These are phyloP conservation scores for Octomys mimax DNA, from an alignment of 2,797 vertebrate genomes.

Conservation along the genomic window DNA sequence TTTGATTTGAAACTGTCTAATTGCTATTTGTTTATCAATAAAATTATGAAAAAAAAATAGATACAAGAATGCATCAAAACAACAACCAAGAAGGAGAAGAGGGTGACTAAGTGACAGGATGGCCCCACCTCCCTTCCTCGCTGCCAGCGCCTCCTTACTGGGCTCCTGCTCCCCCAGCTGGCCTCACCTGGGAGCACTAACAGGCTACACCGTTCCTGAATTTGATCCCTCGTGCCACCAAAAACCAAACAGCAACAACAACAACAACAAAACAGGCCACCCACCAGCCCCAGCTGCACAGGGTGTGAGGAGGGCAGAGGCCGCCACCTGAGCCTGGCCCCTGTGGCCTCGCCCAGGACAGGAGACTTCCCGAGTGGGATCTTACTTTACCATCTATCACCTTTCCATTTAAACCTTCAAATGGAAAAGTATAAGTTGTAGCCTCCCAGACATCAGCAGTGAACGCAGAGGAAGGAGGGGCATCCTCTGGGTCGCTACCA, in stretches of 20 bases:
- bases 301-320: not conserved
- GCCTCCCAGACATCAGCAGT: not conserved
- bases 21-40: too few relatives aligned
- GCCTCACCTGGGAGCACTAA: not conserved
- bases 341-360: not conserved
- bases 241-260: too few relatives aligned
- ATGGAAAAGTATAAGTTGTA: not conserved
- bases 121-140: not conserved
- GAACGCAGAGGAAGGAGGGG: not conserved
- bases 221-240: too few relatives aligned
- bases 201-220: not conserved
- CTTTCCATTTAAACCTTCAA: conserved; percentile 23
- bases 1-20: too few relatives aligned
- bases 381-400: not conserved
- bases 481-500: not conserved
- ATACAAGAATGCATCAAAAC: not conserved
- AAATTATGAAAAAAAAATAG: not conserved
- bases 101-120: accelerated
- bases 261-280: not conserved
- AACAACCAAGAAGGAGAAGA: not conserved
- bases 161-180: conserved; percentile 59
- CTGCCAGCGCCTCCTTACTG: conserved; percentile 30
- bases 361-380: not conserved
- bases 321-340: not conserved
- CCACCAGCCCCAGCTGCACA: not conserved